These are phyloP conservation scores for Varanus komodoensis DNA, from an alignment of 2,113 vertebrate species.

Conservation along the genomic window DNA sequence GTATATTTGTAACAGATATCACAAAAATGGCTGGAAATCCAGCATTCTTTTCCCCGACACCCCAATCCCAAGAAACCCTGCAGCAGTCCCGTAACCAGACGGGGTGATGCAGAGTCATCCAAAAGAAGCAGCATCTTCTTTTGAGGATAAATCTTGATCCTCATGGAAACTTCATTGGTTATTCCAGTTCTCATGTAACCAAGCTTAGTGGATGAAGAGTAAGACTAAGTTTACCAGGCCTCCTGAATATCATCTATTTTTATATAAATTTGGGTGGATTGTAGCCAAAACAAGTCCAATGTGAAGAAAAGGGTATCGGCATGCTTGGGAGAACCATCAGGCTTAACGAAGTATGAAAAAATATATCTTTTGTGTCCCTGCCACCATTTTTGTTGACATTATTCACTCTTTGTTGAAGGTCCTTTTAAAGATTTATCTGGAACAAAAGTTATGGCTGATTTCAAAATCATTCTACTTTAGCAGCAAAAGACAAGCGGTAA, in stretches of 20 bases:
- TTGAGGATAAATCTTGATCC: not conserved
- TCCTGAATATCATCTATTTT: slow-evolving; percentile 44
- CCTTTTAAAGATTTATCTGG: too few relatives aligned
- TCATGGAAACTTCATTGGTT: slow-evolving; percentile 29
- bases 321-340: not conserved
- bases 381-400: too few relatives aligned
- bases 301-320: not conserved
- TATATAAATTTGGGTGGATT: not conserved
- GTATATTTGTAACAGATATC: not conserved
- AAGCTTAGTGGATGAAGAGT: slow-evolving; percentile 49
- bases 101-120: not conserved
- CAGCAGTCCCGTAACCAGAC: too few relatives aligned
- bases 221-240: slow-evolving; percentile 57
- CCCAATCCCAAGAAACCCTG: too few relatives aligned
- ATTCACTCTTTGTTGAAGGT: too few relatives aligned
- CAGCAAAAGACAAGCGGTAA: too few relatives aligned
- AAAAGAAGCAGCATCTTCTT: not conserved
- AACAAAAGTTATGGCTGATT: too few relatives aligned
- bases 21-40: not conserved
- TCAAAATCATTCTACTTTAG: too few relatives aligned
- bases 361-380: not conserved
- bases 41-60: not conserved
- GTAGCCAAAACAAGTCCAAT: not conserved
- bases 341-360: not conserved
- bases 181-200: slow-evolving; percentile 54